These are phyloP conservation scores for Noctua fimbriata DNA, from an alignment of 2,888 invertebrate species.

Conservation along the genomic window DNA sequence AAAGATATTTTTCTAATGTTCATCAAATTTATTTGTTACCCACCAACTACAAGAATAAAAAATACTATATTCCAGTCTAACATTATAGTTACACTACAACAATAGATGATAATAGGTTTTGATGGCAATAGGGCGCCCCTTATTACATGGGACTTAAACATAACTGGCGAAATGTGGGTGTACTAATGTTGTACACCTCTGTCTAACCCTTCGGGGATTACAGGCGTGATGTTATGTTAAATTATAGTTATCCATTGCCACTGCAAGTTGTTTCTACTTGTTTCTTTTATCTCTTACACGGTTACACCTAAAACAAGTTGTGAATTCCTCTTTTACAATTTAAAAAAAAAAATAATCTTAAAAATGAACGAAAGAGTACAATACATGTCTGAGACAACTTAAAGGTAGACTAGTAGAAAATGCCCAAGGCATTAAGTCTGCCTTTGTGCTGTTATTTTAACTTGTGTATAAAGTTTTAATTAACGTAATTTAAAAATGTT, in stretches of 20 bases:
- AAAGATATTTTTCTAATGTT: too few species aligned
- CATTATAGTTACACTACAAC: too few species aligned
- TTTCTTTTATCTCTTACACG: not conserved
- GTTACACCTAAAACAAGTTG: not conserved
- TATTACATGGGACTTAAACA: too few species aligned
- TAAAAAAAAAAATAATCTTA: not conserved
- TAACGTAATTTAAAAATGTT: not conserved
- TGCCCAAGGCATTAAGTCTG: not conserved
- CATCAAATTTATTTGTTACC: too few species aligned
- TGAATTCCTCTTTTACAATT: not conserved
- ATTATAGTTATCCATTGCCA: too few species aligned
- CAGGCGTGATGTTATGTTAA: too few species aligned
- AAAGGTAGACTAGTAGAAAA: not conserved
- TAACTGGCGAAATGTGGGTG: too few species aligned
- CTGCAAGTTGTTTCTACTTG: not conserved
- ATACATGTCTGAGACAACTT: not conserved
- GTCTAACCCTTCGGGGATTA: too few species aligned
- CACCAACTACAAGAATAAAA: not conserved
- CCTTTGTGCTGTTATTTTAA: not conserved
- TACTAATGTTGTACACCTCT: too few species aligned
- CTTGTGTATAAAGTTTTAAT: not conserved
- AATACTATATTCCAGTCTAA: not conserved
- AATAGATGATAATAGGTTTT: too few species aligned
- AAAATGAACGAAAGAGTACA: not conserved
- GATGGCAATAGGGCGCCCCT: too few species aligned